phyloP scores from a whole-genome alignment of 2,888 invertebrate genomes.

The Aleiodes alternator region DNA sequence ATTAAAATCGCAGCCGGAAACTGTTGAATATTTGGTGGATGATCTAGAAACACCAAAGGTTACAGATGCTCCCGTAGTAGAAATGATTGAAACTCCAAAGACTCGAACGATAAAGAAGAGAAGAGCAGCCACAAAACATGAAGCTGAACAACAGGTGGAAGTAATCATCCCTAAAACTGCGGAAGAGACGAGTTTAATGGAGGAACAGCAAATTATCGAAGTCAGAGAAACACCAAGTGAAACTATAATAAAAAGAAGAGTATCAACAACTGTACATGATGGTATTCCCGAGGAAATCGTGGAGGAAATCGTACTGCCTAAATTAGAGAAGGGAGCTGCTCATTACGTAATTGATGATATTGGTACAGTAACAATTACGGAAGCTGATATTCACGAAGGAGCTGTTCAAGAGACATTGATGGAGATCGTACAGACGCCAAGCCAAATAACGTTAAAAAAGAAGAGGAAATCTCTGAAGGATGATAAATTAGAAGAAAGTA shows the following conservation, averaged over 20 bases:
- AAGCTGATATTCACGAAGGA: conserved; percentile 56
- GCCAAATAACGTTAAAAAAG: conserved; percentile 67
- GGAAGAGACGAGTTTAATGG: conserved; percentile 57
- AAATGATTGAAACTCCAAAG: conserved; percentile 59
- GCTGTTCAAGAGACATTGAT: conserved; percentile 64
- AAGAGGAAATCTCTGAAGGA: conserved; percentile 66
- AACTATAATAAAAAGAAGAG: conserved; percentile 50
- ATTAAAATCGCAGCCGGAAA: conserved; percentile 57
- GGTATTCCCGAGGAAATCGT: conserved; percentile 55
- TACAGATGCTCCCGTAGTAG: conserved; percentile 65
- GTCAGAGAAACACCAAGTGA: conserved; percentile 54
- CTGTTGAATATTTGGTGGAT: conserved; percentile 60
- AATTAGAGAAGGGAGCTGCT: conserved; percentile 60
- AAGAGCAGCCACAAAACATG: conserved; percentile 60
- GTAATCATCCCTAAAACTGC: conserved; percentile 60
- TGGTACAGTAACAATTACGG: conserved; percentile 55
- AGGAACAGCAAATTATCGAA: conserved; percentile 61
- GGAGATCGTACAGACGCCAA: conserved; percentile 72
- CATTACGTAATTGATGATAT: conserved; percentile 58
- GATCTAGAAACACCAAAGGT: conserved; percentile 70
- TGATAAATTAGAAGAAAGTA: conserved; percentile 58
- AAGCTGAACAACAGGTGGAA: conserved; percentile 70
- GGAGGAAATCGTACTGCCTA: conserved; percentile 56
- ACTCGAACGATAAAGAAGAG: conserved; percentile 55
- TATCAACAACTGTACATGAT: conserved; percentile 48